A percentile compares a stretch with the other conserved stretches of the same genome.
phyloP scores from a whole-genome alignment of 2,797 vertebrate species.

The Acanthurus lineatus region DNA sequence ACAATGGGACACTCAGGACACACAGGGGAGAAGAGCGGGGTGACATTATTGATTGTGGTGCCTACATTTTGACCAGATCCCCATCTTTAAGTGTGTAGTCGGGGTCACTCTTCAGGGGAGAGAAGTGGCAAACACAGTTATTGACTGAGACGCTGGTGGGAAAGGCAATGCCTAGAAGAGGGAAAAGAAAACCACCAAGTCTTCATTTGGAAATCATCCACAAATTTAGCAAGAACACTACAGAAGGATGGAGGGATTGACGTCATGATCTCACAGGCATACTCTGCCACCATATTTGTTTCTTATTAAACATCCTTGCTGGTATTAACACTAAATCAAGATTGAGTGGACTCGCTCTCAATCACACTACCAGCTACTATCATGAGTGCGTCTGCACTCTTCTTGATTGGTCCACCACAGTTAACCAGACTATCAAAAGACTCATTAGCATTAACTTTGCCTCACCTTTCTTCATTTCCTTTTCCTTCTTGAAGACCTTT shows the following conservation, averaged over 20 bases:
- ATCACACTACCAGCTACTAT: not conserved
- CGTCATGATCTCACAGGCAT: not conserved
- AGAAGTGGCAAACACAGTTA: conserved; percentile 99
- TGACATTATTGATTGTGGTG: conserved; percentile 46
- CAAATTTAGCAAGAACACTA: conserved; percentile 44
- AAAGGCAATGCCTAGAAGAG: conserved; percentile 93
- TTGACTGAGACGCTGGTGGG: conserved; percentile 98
- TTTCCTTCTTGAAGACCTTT: conserved; percentile 98
- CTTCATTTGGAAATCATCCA: conserved; percentile 67
- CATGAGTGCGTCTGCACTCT: not conserved
- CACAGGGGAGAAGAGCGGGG: conserved; percentile 21
- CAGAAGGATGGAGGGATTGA: conserved; percentile 17
- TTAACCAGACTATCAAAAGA: not conserved
- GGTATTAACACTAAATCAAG: not conserved
- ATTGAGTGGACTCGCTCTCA: not conserved
- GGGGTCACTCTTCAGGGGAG: conserved; percentile 97
- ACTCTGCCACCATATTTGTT: not conserved
- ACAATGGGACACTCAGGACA: conserved; percentile 63
- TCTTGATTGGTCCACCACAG: not conserved
- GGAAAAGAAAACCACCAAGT: conserved; percentile 75
- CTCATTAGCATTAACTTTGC: too few species aligned
- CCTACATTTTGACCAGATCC: conserved; percentile 98
- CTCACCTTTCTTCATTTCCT: conserved; percentile 98
- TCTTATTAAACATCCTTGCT: not conserved
- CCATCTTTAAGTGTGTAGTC: conserved; percentile 95